A percentile compares a stretch with the other conserved stretches of the same genome.
Evolutionary conservation across 2,888 invertebrate species (phyloP).

Genomic region (Eristalinus sepulchralis): DNA sequence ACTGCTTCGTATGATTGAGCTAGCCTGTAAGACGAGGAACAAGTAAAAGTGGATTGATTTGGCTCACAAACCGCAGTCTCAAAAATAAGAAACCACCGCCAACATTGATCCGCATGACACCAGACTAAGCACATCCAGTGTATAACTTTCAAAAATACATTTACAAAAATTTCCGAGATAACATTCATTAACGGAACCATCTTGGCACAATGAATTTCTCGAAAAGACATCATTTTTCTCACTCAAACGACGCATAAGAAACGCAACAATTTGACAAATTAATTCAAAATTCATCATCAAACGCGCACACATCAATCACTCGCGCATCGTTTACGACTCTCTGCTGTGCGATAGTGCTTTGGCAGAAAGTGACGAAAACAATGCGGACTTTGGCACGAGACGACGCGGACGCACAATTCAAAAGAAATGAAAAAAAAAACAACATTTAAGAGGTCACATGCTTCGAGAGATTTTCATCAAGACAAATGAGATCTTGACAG

Average conservation of each 20-base stretch:
- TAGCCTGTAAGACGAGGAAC: no score
- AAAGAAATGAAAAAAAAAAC: not conserved
- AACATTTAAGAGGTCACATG: not conserved
- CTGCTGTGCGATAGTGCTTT: not conserved
- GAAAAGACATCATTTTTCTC: not conserved
- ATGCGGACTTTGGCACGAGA: slow-evolving; percentile 14
- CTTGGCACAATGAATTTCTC: no score
- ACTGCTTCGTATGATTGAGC: no score
- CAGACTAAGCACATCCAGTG: no score
- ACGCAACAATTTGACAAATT: not conserved
- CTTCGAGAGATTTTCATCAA: not conserved
- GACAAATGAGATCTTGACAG: not conserved
- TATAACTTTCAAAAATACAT: no score
- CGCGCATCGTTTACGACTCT: not conserved
- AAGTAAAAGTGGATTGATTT: no score
- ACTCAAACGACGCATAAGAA: not conserved
- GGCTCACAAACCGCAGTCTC: no score
- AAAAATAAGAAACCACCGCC: no score
- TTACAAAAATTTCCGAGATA: no score
- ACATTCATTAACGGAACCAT: no score
- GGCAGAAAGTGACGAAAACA: not conserved
- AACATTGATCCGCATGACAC: no score
- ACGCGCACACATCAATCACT: not conserved
- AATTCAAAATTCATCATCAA: not conserved
- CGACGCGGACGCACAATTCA: not conserved